Base-by-base conservation (phyloP, 2,888 invertebrate species). In the Protonemura montana region DNA sequence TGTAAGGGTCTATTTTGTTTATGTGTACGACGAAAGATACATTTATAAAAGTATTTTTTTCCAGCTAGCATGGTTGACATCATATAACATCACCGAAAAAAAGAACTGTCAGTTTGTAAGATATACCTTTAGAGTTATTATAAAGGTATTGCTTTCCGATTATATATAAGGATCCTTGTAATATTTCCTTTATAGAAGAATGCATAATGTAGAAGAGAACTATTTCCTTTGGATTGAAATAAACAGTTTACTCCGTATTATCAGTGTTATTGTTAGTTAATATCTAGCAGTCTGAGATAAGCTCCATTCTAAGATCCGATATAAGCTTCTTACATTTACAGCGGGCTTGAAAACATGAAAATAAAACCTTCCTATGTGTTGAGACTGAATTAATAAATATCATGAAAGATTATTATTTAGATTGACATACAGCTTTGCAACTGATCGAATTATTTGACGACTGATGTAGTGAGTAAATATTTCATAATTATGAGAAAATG, bases 251-350 rank as follows among this genome's bases (percentile, higher is more conserved):
- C 13, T 78, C 78, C 28, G 10, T 78, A 21, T 13, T 76, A 27
- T 78, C 27, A 78, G 78, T 78, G 6, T 27, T 78, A 26, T 78
- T 78, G 78, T 78, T 28, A 78, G 78, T 25, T 78, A 78, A 78
- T 78, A 78, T 78, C 26, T 27, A 3, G n/a, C 26, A 78, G 78
- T 6, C 78, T 1, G 78, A 13, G 25, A 3, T 59, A 21, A 59
- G 59, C 13, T 10, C 59, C 59, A 59, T 59, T 59, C 59, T 59
- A 59, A 59, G 59, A 59, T 59, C 59, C 21, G 41, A n/a, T 59
- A 13, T 59, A 59, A 59, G 59, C 59, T 59, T 21, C 59, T 59
- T 59, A 59, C 59, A 59, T 59, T 59, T 10, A 59, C 59, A 1
- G 16, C 21, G 13, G 59, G 59, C 59, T 59, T 21, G 59, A 59